phyloP scores from a whole-genome alignment of 2,888 invertebrate genomes.

The Hirtodrosophila duncani region DNA sequence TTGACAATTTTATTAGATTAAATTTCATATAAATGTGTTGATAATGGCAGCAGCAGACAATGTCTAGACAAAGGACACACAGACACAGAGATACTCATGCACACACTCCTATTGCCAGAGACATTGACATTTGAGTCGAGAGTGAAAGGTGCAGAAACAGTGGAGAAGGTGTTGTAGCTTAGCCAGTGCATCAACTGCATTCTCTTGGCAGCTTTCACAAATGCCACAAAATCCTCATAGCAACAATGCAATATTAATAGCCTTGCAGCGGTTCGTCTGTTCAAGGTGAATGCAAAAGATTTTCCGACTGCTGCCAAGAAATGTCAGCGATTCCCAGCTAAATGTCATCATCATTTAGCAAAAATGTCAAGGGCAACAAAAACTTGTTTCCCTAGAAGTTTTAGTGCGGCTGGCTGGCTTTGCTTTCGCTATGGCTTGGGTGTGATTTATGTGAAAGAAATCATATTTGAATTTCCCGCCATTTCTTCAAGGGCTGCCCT shows the following conservation, averaged over 20 bases:
- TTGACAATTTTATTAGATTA: conserved; percentile 61
- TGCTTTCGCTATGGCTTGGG: conserved; percentile 10
- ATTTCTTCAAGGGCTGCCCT: conserved; percentile 28
- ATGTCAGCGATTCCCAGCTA: conserved; percentile 41
- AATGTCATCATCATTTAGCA: conserved; percentile 46
- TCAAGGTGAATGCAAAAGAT: conserved; percentile 26
- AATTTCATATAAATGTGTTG: conserved; percentile 64
- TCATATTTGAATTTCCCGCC: conserved; percentile 44
- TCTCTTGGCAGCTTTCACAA: conserved; percentile 57
- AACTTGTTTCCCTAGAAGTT: too few species aligned
- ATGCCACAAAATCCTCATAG: conserved; percentile 63
- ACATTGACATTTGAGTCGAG: conserved; percentile 46
- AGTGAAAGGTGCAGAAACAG: conserved; percentile 35
- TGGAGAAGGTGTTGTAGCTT: not conserved
- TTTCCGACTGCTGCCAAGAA: conserved; percentile 27
- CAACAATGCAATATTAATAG: conserved; percentile 64
- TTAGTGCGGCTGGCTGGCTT: conserved; percentile 15
- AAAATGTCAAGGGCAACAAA: conserved; percentile 44
- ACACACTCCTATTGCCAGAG: conserved; percentile 2
- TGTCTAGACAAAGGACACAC: conserved; percentile 49
- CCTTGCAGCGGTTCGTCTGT: conserved; percentile 41
- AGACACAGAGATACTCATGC: conserved; percentile 16
- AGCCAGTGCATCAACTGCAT: conserved; percentile 42
- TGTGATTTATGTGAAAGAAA: conserved; percentile 54
- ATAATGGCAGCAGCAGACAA: conserved; percentile 59